A percentile compares a stretch with the other conserved stretches of the same genome.
phyloP scores from a whole-genome alignment of 2,113 vertebrate species.

The Trinectes maculatus region DNA sequence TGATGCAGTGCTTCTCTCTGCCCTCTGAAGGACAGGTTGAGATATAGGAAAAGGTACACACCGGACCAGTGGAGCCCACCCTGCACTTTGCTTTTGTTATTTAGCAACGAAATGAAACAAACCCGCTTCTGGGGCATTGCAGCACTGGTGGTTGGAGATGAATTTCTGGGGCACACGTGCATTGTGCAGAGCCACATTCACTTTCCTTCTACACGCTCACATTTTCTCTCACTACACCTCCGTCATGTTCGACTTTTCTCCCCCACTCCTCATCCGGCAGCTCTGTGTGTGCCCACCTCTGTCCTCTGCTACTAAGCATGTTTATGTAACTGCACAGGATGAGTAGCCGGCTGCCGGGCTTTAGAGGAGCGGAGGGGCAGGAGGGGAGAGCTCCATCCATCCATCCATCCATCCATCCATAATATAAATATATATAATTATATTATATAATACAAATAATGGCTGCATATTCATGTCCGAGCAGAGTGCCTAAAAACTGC shows the following conservation, averaged over 20 bases:
- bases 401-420: conserved; percentile 26
- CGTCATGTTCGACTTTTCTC: conserved; percentile 12
- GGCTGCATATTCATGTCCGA: conserved; percentile 32
- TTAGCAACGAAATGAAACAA: background rate
- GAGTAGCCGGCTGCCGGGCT: conserved; percentile 68
- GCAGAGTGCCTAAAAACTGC: conserved; percentile 21
- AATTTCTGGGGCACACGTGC: conserved; percentile 53
- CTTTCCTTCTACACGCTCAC: conserved; percentile 2
- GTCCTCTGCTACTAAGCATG: conserved; percentile 71
- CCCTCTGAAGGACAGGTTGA: conserved; percentile 79
- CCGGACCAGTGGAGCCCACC: background rate
- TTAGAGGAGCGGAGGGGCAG: conserved; percentile 45
- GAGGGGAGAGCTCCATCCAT: conserved; percentile 27
- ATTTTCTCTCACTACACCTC: background rate
- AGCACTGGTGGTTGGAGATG: conserved; percentile 15
- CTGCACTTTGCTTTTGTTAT: background rate
- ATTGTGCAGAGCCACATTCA: conserved; percentile 12
- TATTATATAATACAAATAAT: no score
- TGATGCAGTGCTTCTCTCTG: conserved; percentile 74
- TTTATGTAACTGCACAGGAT: conserved; percentile 81
- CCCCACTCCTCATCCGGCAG: conserved; percentile 29
- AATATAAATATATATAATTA: no score
- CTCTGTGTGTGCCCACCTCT: conserved; percentile 60
- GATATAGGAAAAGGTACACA: conserved; percentile 30
- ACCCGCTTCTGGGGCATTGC: conserved; percentile 1